These are phyloP conservation scores for Noctua fimbriata DNA, from an alignment of 2,888 invertebrate species.

Conservation along the genomic window DNA sequence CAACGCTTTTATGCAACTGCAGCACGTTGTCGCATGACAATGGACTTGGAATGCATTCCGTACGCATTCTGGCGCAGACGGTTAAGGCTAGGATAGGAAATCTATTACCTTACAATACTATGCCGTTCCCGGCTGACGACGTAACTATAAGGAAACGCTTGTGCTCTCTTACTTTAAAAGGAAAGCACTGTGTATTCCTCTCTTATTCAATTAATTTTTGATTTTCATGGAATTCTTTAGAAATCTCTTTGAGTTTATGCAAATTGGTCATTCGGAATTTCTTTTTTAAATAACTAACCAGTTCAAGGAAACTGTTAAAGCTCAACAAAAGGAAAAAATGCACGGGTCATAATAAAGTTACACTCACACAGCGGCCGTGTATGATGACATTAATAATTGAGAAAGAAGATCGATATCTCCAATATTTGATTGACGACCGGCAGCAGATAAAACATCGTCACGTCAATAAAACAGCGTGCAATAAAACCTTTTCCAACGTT, in stretches of 20 bases:
- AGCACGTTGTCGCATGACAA: constrained; percentile 83
- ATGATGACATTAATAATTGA: constrained; percentile 67
- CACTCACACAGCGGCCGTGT: constrained; percentile 26
- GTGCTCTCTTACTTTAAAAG: constrained; percentile 37
- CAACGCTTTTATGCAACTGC: constrained; percentile 79
- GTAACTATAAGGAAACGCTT: constrained; percentile 61
- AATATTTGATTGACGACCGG: constrained; percentile 66
- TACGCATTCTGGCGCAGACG: constrained; percentile 73
- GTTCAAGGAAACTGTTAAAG: constrained; percentile 23
- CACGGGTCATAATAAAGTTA: constrained; percentile 35
- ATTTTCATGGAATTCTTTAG: constrained; percentile 20
- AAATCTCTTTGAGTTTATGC: neutral
- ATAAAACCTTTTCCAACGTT: constrained; percentile 74
- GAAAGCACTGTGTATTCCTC: constrained; percentile 22
- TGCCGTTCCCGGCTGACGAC: constrained; percentile 55
- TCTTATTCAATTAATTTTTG: constrained; percentile 31
- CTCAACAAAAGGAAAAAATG: constrained; percentile 16
- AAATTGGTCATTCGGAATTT: neutral
- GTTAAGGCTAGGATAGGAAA: constrained; percentile 69
- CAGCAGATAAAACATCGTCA: constrained; percentile 67
- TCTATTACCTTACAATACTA: constrained; percentile 70
- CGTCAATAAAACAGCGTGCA: constrained; percentile 70
- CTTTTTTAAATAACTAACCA: constrained; percentile 6
- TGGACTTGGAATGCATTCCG: constrained; percentile 84
- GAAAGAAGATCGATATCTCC: constrained; percentile 67